Conservation (phyloP, 2,888 invertebrate species). For the Drosophila neonasuta region DNA sequence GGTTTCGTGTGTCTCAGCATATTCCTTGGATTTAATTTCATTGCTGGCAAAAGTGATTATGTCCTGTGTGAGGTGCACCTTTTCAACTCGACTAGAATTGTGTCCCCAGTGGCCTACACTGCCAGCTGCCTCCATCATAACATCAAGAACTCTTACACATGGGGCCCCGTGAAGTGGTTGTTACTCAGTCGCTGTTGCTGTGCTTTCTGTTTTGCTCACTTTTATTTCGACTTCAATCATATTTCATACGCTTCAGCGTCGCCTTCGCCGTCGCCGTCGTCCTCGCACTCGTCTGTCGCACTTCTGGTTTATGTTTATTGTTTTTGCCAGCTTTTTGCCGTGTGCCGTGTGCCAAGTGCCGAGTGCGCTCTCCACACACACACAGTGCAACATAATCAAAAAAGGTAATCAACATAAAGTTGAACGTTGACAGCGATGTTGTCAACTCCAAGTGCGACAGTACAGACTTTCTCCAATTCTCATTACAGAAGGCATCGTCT, state of each 20-base stretch:
- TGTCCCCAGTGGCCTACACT: slow-evolving; percentile 48
- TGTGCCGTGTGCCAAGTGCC: slow-evolving; percentile 49
- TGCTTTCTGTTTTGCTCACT: slow-evolving; percentile 32
- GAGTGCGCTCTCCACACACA: slow-evolving; percentile 34
- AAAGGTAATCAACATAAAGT: slow-evolving; percentile 79
- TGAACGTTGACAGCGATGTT: slow-evolving; percentile 70
- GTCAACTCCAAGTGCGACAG: slow-evolving; percentile 53
- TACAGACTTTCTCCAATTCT: slow-evolving; percentile 50
- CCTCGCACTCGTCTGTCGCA: slow-evolving; percentile 19
- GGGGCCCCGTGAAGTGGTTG: slow-evolving; percentile 57
- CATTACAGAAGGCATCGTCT: slow-evolving; percentile 35
- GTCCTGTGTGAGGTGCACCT: slow-evolving; percentile 57
- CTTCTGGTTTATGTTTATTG: slow-evolving; percentile 76
- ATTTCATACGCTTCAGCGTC: slow-evolving; percentile 59
- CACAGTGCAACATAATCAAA: slow-evolving; percentile 74
- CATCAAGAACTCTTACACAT: slow-evolving; percentile 55
- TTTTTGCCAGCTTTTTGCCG: slow-evolving; percentile 75
- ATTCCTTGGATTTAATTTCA: slow-evolving; percentile 74
- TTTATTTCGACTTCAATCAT: slow-evolving; percentile 76
- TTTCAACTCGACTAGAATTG: slow-evolving; percentile 39
- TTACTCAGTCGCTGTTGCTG: slow-evolving; percentile 40
- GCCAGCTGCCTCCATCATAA: slow-evolving; percentile 18
- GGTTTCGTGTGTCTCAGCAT: slow-evolving; percentile 69
- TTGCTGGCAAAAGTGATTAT: slow-evolving; percentile 71
- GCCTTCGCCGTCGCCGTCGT: slow-evolving; percentile 37